phyloP scores from a whole-genome alignment of 2,888 invertebrate genomes.

The Elysia crispata region DNA sequence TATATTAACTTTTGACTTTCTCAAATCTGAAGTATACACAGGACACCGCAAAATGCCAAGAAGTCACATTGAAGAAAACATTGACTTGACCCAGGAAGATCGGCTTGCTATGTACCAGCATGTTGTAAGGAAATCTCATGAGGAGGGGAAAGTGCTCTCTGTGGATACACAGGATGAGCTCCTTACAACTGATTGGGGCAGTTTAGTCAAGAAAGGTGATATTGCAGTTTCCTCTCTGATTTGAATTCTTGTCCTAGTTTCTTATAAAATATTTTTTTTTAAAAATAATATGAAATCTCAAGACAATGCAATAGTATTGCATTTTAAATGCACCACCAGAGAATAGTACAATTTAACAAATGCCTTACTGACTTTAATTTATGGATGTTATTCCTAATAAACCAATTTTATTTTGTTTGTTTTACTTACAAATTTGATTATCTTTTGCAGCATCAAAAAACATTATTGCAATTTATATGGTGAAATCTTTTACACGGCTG shows the following conservation, averaged over 20 bases:
- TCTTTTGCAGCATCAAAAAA: too few species aligned
- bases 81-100: constrained; percentile 67
- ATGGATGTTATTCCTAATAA: too few species aligned
- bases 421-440: too few species aligned
- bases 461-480: too few species aligned
- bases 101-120: constrained; percentile 71
- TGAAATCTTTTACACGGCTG: too few species aligned
- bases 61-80: constrained; percentile 64
- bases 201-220: constrained; percentile 57
- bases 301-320: too few species aligned
- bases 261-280: too few species aligned
- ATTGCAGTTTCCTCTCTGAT: background rate
- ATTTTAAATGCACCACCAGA: too few species aligned
- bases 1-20: constrained; percentile 6
- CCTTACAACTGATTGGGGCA: constrained; percentile 61
- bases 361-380: too few species aligned
- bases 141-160: constrained; percentile 60
- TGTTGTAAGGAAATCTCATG: constrained; percentile 64
- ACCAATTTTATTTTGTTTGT: too few species aligned
- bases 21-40: constrained; percentile 60
- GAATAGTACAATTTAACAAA: too few species aligned
- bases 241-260: background rate
- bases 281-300: too few species aligned
- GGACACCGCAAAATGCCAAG: constrained; percentile 66
- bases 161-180: constrained; percentile 67